Evolutionary conservation across 2,797 vertebrate species (phyloP).

Genomic region (Taenioides sp.): DNA sequence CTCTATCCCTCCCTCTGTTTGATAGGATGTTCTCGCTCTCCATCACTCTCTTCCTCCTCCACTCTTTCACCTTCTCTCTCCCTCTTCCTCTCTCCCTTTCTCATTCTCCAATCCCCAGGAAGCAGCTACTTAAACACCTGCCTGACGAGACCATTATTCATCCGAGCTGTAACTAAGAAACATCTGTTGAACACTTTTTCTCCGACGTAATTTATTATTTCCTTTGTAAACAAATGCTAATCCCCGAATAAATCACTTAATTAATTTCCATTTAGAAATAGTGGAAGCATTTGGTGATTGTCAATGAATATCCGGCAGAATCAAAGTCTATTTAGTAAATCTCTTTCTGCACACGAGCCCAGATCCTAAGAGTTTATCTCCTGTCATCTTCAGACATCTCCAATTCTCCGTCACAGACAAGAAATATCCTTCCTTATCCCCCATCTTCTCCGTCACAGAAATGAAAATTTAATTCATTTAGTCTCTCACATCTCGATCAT

Average conservation of each 20-base stretch:
- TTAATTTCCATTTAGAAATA: slow-evolving; percentile 1
- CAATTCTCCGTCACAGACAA: slow-evolving; percentile 9
- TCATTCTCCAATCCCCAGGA: background rate
- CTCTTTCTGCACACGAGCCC: background rate
- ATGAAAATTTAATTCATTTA: background rate
- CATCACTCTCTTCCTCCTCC: too few relatives aligned
- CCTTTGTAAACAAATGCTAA: slow-evolving; percentile 5
- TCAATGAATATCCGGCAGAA: background rate
- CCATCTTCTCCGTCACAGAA: slow-evolving; percentile 1
- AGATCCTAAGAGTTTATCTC: slow-evolving; percentile 18
- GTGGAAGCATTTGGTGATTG: background rate
- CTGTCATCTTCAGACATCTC: slow-evolving; percentile 17
- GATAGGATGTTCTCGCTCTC: too few relatives aligned
- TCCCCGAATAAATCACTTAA: slow-evolving; percentile 4
- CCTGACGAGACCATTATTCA: background rate
- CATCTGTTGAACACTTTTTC: background rate
- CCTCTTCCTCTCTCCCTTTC: background rate
- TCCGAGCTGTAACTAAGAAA: slow-evolving; percentile 1
- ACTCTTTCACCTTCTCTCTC: too few relatives aligned
- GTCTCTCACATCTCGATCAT: background rate
- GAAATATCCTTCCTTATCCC: slow-evolving; percentile 6
- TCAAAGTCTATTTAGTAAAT: background rate
- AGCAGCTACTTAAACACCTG: slow-evolving; percentile 11
- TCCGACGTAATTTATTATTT: background rate
- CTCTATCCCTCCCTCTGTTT: too few relatives aligned